Conservation (phyloP, 2,888 invertebrate species). For the Erebia aethiops region DNA sequence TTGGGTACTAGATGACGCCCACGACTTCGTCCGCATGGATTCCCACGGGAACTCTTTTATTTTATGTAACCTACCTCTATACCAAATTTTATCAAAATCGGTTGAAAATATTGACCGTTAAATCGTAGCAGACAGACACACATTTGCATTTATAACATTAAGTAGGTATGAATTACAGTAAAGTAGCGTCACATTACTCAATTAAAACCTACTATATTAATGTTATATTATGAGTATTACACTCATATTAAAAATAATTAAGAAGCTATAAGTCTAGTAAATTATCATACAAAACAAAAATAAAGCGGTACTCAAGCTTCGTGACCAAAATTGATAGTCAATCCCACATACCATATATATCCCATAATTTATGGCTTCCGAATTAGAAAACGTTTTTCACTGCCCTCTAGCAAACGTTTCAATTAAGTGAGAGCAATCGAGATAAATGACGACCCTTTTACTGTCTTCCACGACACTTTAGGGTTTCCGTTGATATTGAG, state of each 20-base stretch:
- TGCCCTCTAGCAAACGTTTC: not conserved
- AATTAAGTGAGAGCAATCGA: conserved; percentile 12
- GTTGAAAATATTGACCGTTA: too few species aligned
- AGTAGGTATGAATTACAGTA: too few species aligned
- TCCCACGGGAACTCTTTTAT: too few species aligned
- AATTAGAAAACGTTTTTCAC: conserved; percentile 7
- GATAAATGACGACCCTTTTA: conserved; percentile 5
- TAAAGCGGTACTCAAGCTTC: not conserved
- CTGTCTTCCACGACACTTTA: not conserved
- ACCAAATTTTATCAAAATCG: not conserved
- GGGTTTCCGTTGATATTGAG: not conserved
- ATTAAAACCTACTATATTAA: too few species aligned
- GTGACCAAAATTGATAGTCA: not conserved
- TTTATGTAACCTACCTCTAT: too few species aligned
- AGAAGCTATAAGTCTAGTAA: not conserved
- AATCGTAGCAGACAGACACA: too few species aligned
- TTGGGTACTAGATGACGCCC: too few species aligned
- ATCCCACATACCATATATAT: not conserved
- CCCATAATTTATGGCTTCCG: not conserved
- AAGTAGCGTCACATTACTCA: too few species aligned
- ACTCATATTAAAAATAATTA: not conserved
- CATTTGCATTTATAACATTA: too few species aligned
- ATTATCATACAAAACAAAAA: not conserved
- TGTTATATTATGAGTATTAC: too few species aligned
- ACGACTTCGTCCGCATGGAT: too few species aligned